Evolutionary conservation across 2,888 invertebrate species (phyloP), one percentile per base, ranked within the genome.

Genomic region (Nephrotoma flavescens): DNA sequence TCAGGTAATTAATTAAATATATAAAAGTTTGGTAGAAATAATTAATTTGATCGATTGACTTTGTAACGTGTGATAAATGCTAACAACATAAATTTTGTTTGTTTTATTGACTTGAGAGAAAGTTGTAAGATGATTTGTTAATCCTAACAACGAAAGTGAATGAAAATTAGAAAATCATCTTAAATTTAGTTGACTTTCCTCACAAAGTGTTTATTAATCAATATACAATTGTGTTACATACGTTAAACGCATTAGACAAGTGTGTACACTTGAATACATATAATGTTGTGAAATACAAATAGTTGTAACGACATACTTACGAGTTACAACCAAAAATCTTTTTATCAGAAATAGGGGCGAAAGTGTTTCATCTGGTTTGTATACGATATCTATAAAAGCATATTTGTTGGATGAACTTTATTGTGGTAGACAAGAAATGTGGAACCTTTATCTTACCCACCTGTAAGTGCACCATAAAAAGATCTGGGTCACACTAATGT

Each of bases 1-100:
- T 89, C 92, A 91, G 96, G 96, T 97, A 92, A 93, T 92, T 83
- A 83, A 47, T 42, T 84, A n/a, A n/a, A n/a, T n/a, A 42, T 84
- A 42, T 5, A 41, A 71, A 31, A 52, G 3, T 31, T 31, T 31
- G 31, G 31, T 31, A 31, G 5, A 52, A 52, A 15, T 0, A 15
- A 52, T 52, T 52, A 9, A 71, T 71, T 71, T 57, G 2, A 4
- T 71, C 2, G 9, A 2, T 31, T 71, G 31, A 31, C 31, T 31
- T 31, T 31, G 31, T 3, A 31, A 31, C 31, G 31, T 31, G 31
- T 31, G 31, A 31, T 31, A 31, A 31, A 31, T 31, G 2, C 31
- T 31, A 31, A 31, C 31, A 31, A 31, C 31, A 2, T 31, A 31
- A 9, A 71, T 31, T 71, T 71, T 31, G 31, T 31, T 12, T 47